These are phyloP conservation scores for Ceratosolen fusciceps DNA, from an alignment of 1,140 invertebrate species.

Conservation along the genomic window DNA sequence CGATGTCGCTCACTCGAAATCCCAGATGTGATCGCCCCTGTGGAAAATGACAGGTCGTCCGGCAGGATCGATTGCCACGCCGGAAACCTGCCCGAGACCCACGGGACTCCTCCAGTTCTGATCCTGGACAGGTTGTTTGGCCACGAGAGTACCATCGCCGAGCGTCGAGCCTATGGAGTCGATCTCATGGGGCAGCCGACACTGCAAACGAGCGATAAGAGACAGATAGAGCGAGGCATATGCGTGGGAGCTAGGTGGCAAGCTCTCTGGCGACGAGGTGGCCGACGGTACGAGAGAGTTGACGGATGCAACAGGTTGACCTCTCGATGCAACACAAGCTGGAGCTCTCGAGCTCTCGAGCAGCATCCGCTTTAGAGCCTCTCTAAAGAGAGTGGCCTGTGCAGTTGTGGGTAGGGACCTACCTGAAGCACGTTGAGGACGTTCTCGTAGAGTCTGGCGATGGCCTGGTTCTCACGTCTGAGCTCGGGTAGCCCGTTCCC, in stretches of 20 bases:
- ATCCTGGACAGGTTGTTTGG: constrained; percentile 75
- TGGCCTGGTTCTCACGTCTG: constrained; percentile 34
- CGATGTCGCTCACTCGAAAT: constrained; percentile 77
- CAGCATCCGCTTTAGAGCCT: too few species aligned
- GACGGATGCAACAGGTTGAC: constrained; percentile 35
- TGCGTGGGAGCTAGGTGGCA: neutral
- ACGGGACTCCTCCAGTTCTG: constrained; percentile 77
- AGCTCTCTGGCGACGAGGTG: neutral
- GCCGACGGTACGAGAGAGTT: neutral
- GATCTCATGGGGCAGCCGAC: constrained; percentile 27
- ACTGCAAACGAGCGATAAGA: constrained; percentile 6
- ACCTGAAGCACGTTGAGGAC: constrained; percentile 41
- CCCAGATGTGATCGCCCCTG: constrained; percentile 85
- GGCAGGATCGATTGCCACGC: constrained; percentile 84
- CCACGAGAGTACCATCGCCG: neutral
- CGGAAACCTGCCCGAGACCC: constrained; percentile 87
- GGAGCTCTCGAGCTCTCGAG: too few species aligned
- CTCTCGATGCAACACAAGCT: too few species aligned
- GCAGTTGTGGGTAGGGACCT: neutral
- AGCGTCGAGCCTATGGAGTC: neutral
- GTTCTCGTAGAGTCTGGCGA: constrained; percentile 46
- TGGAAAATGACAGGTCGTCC: constrained; percentile 92
- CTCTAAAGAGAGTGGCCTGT: neutral
- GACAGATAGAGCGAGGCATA: too few species aligned
- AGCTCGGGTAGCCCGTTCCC: constrained; percentile 21